Evolutionary conservation across 2,888 invertebrate species (phyloP).

Genomic region (Lasioglossum vierecki): DNA sequence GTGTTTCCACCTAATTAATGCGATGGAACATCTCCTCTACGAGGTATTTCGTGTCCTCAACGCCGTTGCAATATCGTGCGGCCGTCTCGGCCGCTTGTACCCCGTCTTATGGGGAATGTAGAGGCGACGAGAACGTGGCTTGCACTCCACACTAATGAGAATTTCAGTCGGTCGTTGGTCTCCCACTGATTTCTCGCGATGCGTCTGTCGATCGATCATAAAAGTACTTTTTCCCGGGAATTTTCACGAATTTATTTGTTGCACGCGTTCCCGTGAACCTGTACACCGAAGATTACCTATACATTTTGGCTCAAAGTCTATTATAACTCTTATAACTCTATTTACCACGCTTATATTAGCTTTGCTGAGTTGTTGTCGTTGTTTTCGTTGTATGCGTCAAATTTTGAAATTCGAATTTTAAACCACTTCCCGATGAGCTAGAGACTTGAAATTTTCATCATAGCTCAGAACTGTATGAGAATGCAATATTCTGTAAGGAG

Average conservation of each 20-base stretch:
- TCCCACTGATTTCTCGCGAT: slow-evolving; percentile 14
- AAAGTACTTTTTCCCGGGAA: neutral
- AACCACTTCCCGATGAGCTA: no score
- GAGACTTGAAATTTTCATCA: no score
- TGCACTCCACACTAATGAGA: slow-evolving; percentile 63
- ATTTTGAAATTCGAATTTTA: no score
- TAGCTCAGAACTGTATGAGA: no score
- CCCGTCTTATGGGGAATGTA: slow-evolving; percentile 56
- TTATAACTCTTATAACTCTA: no score
- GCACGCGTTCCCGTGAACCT: neutral
- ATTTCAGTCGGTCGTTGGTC: slow-evolving; percentile 52
- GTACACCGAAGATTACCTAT: neutral
- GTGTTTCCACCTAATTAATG: slow-evolving; percentile 67
- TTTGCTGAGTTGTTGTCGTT: no score
- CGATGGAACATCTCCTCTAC: slow-evolving; percentile 54
- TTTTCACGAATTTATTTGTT: neutral
- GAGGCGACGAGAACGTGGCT: slow-evolving; percentile 42
- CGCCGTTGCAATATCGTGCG: slow-evolving; percentile 56
- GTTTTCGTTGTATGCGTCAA: no score
- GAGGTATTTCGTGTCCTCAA: slow-evolving; percentile 52
- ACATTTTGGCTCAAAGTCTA: neutral
- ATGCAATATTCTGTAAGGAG: no score
- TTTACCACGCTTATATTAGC: no score
- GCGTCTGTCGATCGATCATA: slow-evolving; percentile 1
- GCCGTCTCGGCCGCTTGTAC: slow-evolving; percentile 50